Evolutionary conservation across 2,113 vertebrate genomes (phyloP).

Genomic region (Hypocryptadius cinnamomeus): DNA sequence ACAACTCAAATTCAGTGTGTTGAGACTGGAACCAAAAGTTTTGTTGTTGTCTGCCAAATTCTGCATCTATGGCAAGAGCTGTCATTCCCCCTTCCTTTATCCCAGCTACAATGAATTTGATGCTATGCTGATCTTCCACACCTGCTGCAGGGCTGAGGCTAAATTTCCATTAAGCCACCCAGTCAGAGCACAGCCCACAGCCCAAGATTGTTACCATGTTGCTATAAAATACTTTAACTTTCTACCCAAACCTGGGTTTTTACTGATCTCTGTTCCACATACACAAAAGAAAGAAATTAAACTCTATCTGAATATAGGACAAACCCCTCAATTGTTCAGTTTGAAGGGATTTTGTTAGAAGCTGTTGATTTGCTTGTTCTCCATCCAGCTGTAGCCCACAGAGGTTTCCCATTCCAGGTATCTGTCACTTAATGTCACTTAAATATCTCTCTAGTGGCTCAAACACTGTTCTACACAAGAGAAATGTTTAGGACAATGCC

Average conservation of each 20-base stretch:
- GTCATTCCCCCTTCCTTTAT: background rate
- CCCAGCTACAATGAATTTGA: background rate
- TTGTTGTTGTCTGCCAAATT: background rate
- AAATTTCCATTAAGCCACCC: background rate
- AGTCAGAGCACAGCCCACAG: background rate
- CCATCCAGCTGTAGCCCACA: background rate
- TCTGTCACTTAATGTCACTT: background rate
- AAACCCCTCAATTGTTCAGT: no score
- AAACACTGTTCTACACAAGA: background rate
- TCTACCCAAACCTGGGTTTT: background rate
- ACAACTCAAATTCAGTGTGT: background rate
- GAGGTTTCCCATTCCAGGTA: background rate
- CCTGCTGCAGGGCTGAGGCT: background rate
- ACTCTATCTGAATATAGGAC: background rate
- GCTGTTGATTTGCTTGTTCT: background rate
- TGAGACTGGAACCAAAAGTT: background rate
- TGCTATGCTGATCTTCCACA: background rate
- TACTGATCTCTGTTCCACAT: background rate
- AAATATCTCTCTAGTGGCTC: background rate
- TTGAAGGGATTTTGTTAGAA: background rate
- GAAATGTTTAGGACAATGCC: background rate
- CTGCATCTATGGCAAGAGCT: background rate
- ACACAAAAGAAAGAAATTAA: background rate
- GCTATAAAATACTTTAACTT: background rate
- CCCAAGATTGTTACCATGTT: accelerated